A percentile compares a stretch with the other conserved stretches of the same genome.
These are phyloP conservation scores for Pachymerium ferrugineum DNA, from an alignment of 2,888 invertebrate genomes.

Conservation along the genomic window DNA sequence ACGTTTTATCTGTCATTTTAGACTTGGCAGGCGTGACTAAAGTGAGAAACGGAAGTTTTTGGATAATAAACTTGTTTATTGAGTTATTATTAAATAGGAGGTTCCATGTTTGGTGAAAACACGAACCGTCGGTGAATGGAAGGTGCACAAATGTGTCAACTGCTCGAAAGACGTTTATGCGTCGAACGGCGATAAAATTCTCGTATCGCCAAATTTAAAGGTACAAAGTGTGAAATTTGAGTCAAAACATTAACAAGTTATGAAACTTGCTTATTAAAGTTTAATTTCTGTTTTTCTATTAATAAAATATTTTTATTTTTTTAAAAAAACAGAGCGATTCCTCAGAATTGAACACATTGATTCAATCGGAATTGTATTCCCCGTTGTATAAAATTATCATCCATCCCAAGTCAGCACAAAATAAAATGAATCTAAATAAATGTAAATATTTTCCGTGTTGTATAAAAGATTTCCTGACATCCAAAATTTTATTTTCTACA, in stretches of 20 bases:
- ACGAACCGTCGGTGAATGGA: conserved; percentile 30
- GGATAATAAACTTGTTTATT: not conserved
- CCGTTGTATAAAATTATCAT: conserved; percentile 8
- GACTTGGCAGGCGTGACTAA: conserved; percentile 27
- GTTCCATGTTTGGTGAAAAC: conserved; percentile 29
- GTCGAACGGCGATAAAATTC: not conserved
- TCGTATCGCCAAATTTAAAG: not conserved
- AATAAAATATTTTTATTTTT: conserved; percentile 9
- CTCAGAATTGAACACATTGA: not conserved
- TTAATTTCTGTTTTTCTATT: not conserved
- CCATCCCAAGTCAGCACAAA: not conserved
- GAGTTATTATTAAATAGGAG: conserved; percentile 28
- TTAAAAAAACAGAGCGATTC: not conserved
- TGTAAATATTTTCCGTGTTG: not conserved
- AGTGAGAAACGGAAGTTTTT: not conserved
- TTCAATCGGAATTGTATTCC: conserved; percentile 1
- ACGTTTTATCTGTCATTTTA: not conserved
- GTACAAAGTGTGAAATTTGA: not conserved
- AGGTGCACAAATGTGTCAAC: conserved; percentile 32
- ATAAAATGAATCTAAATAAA: not conserved
- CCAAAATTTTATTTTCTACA: not conserved
- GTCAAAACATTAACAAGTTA: no score
- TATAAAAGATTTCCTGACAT: not conserved
- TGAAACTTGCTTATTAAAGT: not conserved
- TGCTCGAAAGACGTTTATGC: conserved; percentile 33